Percentiles rank a stretch among this genome's conserved stretches.
These are phyloP conservation scores for Plectrocnemia conspersa DNA, from an alignment of 1,140 invertebrate genomes.

Conservation along the genomic window DNA sequence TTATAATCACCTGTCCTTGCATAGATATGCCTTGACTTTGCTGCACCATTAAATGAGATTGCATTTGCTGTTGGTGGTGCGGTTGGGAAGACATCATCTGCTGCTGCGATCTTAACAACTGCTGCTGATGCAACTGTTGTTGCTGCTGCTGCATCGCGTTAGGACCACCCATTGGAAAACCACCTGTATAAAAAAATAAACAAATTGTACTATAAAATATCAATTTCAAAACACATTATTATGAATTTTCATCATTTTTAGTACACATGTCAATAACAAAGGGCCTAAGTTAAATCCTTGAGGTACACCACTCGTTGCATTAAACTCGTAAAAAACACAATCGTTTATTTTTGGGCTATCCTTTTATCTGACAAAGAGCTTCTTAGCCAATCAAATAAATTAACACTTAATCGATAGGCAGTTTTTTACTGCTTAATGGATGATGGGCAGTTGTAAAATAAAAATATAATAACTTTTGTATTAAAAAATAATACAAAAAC, in stretches of 20 bases:
- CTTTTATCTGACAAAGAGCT: no score
- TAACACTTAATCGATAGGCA: no score
- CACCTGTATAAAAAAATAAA: constrained; percentile 31
- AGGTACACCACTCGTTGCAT: no score
- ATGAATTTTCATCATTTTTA: constrained; percentile 19
- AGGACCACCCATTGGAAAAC: constrained; percentile 45
- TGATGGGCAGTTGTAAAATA: no score
- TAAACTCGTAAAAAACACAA: no score
- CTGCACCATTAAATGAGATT: constrained; percentile 53
- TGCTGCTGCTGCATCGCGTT: constrained; percentile 37
- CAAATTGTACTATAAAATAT: constrained; percentile 13
- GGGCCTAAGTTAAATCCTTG: no score
- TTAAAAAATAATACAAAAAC: no score
- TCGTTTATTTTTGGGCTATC: no score
- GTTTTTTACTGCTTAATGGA: no score
- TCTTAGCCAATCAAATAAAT: no score
- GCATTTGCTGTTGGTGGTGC: constrained; percentile 44
- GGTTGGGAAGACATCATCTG: constrained; percentile 46
- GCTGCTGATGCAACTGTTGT: constrained; percentile 40
- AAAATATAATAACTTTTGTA: no score
- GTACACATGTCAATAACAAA: no score
- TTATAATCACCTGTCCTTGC: constrained; percentile 45
- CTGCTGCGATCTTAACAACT: constrained; percentile 51
- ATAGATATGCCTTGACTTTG: constrained; percentile 53
- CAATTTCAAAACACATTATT: background rate